Conservation (phyloP, 1,140 invertebrate species). For the Oedothorax gibbosus region DNA sequence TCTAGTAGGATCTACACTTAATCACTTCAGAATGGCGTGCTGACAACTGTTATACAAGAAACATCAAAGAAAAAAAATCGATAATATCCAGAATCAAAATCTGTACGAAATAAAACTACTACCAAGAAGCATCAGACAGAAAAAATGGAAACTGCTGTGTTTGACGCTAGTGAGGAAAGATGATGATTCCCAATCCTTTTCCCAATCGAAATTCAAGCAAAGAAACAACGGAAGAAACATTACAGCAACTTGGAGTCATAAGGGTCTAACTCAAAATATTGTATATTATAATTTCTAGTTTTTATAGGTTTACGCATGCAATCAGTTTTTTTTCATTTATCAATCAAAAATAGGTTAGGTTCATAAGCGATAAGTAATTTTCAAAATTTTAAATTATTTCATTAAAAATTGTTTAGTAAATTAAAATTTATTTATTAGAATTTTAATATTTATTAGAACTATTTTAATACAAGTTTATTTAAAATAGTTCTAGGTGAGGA, state of each 20-base stretch:
- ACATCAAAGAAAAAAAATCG: background rate
- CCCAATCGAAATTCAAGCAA: slow-evolving; percentile 30
- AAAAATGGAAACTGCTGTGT: background rate
- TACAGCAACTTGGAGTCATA: background rate
- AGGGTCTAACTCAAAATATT: no score
- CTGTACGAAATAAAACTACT: background rate
- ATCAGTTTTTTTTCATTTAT: background rate
- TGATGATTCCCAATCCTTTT: slow-evolving; percentile 51
- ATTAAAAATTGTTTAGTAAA: no score
- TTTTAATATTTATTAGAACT: no score
- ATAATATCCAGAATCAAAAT: slow-evolving; percentile 28
- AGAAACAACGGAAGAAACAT: background rate
- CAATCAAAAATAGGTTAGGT: no score
- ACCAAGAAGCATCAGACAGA: background rate
- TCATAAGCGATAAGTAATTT: no score
- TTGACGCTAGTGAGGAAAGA: slow-evolving; percentile 35
- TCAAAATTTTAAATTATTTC: no score
- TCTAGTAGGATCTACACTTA: background rate
- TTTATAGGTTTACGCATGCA: background rate
- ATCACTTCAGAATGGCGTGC: background rate
- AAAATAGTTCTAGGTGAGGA: no score
- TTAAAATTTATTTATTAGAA: no score
- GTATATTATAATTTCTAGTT: background rate
- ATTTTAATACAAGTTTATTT: no score
- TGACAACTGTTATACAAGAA: slow-evolving; percentile 31